A percentile compares a stretch with the other conserved stretches of the same genome.
These are phyloP conservation scores for Diloba caeruleocephala DNA, from an alignment of 2,888 invertebrate species.

Conservation along the genomic window DNA sequence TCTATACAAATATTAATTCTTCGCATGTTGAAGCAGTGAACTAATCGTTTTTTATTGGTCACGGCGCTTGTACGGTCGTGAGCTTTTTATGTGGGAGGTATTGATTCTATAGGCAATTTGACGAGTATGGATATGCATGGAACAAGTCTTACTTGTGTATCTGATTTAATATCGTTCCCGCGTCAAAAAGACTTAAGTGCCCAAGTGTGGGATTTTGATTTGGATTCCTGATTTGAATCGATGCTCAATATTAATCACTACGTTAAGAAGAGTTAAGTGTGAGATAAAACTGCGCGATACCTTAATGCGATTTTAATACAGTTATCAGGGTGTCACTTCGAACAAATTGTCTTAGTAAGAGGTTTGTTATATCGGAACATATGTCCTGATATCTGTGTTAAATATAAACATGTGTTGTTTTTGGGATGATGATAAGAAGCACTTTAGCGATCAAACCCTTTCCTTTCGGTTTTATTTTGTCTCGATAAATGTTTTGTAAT, in stretches of 20 bases:
- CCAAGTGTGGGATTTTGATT: conserved; percentile 43
- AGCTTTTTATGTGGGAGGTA: conserved; percentile 72
- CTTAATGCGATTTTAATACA: conserved; percentile 44
- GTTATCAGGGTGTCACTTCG: conserved; percentile 39
- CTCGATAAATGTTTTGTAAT: conserved; percentile 40
- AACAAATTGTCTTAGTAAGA: conserved; percentile 52
- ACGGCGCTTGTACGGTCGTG: conserved; percentile 64
- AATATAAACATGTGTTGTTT: conserved; percentile 46
- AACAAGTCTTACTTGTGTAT: conserved; percentile 51
- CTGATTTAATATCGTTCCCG: conserved; percentile 49
- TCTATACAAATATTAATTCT: conserved; percentile 86
- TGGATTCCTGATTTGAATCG: conserved; percentile 42
- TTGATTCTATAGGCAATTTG: conserved; percentile 60
- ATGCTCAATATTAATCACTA: conserved; percentile 37
- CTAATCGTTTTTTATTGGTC: conserved; percentile 78
- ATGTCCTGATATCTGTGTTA: conserved; percentile 36
- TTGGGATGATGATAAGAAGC: conserved; percentile 48
- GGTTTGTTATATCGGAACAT: conserved; percentile 35
- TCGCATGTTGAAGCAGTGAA: conserved; percentile 70
- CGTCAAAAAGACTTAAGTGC: conserved; percentile 31
- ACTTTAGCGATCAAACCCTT: conserved; percentile 50
- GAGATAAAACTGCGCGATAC: conserved; percentile 38
- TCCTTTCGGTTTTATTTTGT: conserved; percentile 42
- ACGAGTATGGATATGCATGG: conserved; percentile 56
- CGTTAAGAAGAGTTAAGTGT: conserved; percentile 36